Conservation (phyloP, 2,888 invertebrate genomes). For the Harpalus rufipes region DNA sequence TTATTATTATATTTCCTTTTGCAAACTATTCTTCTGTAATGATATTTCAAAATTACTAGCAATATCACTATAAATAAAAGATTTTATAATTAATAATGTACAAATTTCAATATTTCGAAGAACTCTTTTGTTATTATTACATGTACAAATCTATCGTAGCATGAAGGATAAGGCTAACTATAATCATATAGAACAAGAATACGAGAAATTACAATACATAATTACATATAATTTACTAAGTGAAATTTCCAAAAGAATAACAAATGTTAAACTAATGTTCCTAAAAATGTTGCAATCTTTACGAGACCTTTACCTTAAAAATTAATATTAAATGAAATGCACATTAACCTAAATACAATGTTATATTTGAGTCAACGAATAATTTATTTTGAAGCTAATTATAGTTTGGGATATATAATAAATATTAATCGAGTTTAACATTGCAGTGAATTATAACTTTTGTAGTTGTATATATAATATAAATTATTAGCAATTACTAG, state of each 20-base stretch:
- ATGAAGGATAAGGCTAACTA: conserved; percentile 23
- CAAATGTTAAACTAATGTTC: not conserved
- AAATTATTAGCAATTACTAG: not conserved
- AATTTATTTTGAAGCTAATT: conserved; percentile 30
- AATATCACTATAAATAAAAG: not conserved
- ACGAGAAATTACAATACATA: not conserved
- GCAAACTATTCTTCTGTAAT: not conserved
- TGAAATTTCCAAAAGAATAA: conserved; percentile 21
- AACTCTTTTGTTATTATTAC: not conserved
- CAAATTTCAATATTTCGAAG: not conserved
- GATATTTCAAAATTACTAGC: not conserved
- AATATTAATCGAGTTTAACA: conserved; percentile 19
- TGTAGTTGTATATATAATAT: not conserved
- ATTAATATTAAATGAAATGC: conserved; percentile 12
- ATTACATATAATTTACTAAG: conserved; percentile 14
- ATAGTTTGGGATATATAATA: conserved; percentile 17
- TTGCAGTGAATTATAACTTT: not conserved
- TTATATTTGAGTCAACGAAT: conserved; percentile 2
- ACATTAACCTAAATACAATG: conserved; percentile 39
- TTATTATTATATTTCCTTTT: too few species aligned
- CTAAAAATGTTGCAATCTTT: conserved; percentile 30
- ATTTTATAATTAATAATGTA: not conserved
- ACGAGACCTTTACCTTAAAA: conserved; percentile 31
- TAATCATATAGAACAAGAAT: conserved; percentile 2
- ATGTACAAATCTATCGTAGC: conserved; percentile 14